Evolutionary conservation across 2,888 invertebrate genomes (phyloP), one percentile per base, ranked within the genome.

Genomic region (Lapara coniferarum): DNA sequence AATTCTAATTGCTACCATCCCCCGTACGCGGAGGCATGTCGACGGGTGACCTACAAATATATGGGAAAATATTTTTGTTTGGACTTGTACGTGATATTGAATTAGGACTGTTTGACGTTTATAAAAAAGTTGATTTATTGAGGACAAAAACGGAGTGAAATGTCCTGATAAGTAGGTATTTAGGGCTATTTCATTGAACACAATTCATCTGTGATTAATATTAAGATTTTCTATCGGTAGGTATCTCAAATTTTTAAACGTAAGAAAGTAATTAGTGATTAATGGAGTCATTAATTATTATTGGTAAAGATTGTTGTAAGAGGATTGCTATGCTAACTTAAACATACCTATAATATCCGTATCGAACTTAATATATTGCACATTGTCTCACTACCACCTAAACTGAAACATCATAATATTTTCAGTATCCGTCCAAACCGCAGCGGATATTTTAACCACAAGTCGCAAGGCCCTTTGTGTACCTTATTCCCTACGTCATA

Each of bases 1-100:
- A 89, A 92, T 92, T 88, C 85, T 89, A 91, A 92, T 91, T 87
- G 88, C 84, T 85, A 84, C 80, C 85, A 90, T 90, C 86, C 87
- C 84, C 79, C 80, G 81, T 86, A 88, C 88, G 89, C 85, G 89
- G 82, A 77, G 89, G 88, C 85, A 91, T 91, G 89, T 46, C 83
- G 76, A 75, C 81, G 83, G 85, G 79, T 89, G 89, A 89, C 90
- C 89, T 89, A 89, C 89, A 88, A 89, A 87, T 84, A 83, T 88
- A 89, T 89, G 88, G 87, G 89, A 89, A 88, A 87, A 85, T 84
- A 84, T 87, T 68, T 68, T 68, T 58, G 51, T 51, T 51, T 55
- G 84, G 72, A 72, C 70, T 73, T 73, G 44, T 68, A 63, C 63
- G 46, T 69, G 73, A 72, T 66, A 66, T 71, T 69, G 55, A 71